Conservation (phyloP, 2,888 invertebrate genomes). For the Ophion slaviceki region DNA sequence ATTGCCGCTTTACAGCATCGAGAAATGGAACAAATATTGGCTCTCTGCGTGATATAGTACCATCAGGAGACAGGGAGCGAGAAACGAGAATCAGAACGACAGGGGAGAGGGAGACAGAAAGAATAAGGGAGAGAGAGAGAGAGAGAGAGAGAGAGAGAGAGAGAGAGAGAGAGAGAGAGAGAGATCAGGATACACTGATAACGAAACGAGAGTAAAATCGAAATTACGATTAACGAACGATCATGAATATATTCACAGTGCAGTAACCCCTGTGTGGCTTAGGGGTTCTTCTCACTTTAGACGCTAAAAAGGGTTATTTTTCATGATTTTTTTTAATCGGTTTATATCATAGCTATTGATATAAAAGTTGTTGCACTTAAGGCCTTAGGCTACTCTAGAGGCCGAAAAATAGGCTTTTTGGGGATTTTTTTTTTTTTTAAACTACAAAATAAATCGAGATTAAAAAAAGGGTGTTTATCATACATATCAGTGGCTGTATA, state of each 20-base stretch:
- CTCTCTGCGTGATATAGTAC: constrained; percentile 45
- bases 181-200: constrained; percentile 37
- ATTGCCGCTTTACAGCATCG: constrained; percentile 36
- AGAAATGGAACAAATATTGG: constrained; percentile 59
- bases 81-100: constrained; percentile 7
- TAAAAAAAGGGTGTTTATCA: too few relatives aligned
- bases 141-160: background rate
- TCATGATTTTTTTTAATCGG: too few relatives aligned
- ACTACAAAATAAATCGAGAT: too few relatives aligned
- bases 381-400: too few relatives aligned
- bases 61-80: constrained; percentile 11
- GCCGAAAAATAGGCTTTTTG: too few relatives aligned
- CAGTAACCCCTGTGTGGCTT: background rate
- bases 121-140: background rate
- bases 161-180: background rate
- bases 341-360: too few relatives aligned
- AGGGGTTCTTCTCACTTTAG: too few relatives aligned
- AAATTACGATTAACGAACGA: constrained; percentile 37
- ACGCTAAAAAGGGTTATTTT: too few relatives aligned
- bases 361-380: too few relatives aligned
- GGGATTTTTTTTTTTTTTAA: too few relatives aligned
- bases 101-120: background rate
- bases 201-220: constrained; percentile 33
- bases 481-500: too few relatives aligned
- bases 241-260: constrained; percentile 19